phyloP scores from a whole-genome alignment of 2,113 vertebrate species.

The Charadrius vociferus region DNA sequence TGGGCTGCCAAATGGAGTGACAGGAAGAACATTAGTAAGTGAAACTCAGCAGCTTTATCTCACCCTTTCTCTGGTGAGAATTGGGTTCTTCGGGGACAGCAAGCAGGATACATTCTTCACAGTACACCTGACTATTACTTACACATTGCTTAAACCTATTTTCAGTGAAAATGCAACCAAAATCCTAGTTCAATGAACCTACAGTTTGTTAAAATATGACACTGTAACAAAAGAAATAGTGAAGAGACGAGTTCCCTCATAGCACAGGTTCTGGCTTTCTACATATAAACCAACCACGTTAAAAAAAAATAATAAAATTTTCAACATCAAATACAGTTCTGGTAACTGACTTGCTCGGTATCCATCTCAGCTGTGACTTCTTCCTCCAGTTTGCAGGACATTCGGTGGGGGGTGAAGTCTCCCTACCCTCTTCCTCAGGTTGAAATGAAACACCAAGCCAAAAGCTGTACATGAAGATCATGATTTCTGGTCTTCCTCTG shows the following conservation, averaged over 20 bases:
- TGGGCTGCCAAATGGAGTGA: background rate
- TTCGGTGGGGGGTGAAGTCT: background rate
- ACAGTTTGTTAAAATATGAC: background rate
- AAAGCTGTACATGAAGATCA: constrained; percentile 40
- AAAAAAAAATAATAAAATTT: background rate
- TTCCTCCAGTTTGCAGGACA: constrained; percentile 1
- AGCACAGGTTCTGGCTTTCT: background rate
- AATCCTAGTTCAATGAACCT: background rate
- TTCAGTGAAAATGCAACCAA: constrained; percentile 21
- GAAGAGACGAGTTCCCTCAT: background rate
- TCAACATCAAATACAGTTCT: background rate
- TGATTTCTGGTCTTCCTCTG: constrained; percentile 74
- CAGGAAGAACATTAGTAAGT: background rate
- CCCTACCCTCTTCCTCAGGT: background rate
- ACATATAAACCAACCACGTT: background rate
- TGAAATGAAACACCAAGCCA: constrained; percentile 13
- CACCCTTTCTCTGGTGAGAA: background rate
- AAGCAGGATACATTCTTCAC: constrained; percentile 19
- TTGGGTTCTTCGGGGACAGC: background rate
- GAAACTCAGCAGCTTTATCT: constrained; percentile 14
- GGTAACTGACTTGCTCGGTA: background rate
- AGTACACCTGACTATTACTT: constrained; percentile 6
- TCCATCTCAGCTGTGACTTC: background rate
- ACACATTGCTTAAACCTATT: constrained; percentile 5
- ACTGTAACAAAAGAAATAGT: background rate